These are phyloP conservation scores for Cephalotes varians DNA, from an alignment of 2,888 invertebrate genomes.

Conservation along the genomic window DNA sequence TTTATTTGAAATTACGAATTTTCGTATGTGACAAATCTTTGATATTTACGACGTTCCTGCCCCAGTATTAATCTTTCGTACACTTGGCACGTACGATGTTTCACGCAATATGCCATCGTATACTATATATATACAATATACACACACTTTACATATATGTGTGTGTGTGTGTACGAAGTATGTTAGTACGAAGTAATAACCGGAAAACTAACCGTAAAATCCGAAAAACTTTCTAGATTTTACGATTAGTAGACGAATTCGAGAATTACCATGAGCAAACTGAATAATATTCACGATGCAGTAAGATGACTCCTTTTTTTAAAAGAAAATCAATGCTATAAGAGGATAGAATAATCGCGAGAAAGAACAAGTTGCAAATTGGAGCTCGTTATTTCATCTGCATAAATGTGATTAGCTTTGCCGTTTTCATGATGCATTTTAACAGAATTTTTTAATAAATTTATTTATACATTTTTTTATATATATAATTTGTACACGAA, in stretches of 20 bases:
- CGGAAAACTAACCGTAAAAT: constrained; percentile 53
- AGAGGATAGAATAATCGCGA: background rate
- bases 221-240: constrained; percentile 65
- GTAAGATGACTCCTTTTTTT: constrained; percentile 21
- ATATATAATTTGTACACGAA: background rate
- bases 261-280: constrained; percentile 69
- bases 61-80: constrained; percentile 23
- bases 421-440: background rate
- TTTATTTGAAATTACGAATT: constrained; percentile 6
- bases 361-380: background rate
- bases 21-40: constrained; percentile 16
- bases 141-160: too few relatives aligned
- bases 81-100: constrained; percentile 32
- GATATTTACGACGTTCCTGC: constrained; percentile 22
- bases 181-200: constrained; percentile 57
- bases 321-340: constrained; percentile 19
- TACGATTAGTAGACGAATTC: constrained; percentile 67
- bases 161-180: background rate
- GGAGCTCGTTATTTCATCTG: background rate
- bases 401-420: background rate
- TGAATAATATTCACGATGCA: constrained; percentile 58
- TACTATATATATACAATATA: too few relatives aligned
- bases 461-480: too few relatives aligned
- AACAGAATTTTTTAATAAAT: background rate
- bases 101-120: constrained; percentile 2